Base-by-base conservation (phyloP, 1,140 invertebrate genomes). In the Mamestra configurata region DNA sequence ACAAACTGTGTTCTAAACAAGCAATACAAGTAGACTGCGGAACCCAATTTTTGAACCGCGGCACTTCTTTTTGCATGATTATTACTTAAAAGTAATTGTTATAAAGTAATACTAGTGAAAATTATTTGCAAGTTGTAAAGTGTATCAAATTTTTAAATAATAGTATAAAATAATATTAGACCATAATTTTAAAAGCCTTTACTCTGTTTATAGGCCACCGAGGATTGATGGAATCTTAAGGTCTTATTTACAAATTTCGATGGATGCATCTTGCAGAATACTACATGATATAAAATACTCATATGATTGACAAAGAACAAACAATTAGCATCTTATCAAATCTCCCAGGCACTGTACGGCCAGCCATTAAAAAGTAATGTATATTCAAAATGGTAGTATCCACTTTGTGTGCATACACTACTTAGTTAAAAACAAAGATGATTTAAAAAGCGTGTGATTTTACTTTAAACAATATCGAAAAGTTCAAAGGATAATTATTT, bases 131-230 rank as follows among this genome's bases (percentile, higher is more conserved):
- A 27, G 20, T 57, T 57, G 53, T 57, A 57, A 55, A 55, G 13
- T n/a, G 53, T 57, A 22, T 57, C 22, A 57, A 57, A 57, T 27
- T 57, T 27, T 13, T 57, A 57, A 13, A 57, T 15, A 20, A 24
- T 13, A 57, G 53, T 57, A 10, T 53, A 53, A 53, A 49, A 22
- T 20, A 53, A 57, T 57, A 15, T 57, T 57, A 57, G 53, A 24
- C 53, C 53, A 57, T 24, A 13, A 24, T 24, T 10, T 24, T 24
- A 27, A 3, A 57, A 57, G 53, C 53, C 24, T 53, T 18, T 4
- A 10, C 53, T 57, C 53, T 24, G 11, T 27, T 0, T 57, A 22
- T 57, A 57, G 53, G 53, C 53, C 53, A 57, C 18, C 22, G 22
- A 22, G 20, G 20, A 4, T 10, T 18, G 11, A 22, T 22, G 4